Base-by-base conservation (phyloP, 2,113 vertebrate genomes). In the Calidris pugnax region DNA sequence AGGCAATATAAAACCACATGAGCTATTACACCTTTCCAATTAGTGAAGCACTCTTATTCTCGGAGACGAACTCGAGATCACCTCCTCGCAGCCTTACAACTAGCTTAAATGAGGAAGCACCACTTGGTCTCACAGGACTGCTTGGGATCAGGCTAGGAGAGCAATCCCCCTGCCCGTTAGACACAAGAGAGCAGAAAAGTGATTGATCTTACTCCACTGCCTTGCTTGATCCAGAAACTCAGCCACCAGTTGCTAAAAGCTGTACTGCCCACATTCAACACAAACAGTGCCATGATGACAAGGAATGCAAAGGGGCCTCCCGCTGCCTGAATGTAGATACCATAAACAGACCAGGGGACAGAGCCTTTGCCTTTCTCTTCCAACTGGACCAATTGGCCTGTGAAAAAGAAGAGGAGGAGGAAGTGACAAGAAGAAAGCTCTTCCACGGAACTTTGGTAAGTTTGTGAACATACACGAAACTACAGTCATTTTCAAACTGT, bases 161-260 rank as follows among this genome's bases (percentile, higher is more conserved):
- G 15, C 37, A 69, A 78, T n/a, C 7, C 21, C 33, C 56, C 35
- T 56, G 28, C 21, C 41, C 3, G 1, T 33, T 28, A 89, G 18
- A 28, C 26, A 82, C 15, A 73, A 77, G 26, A 69, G 13, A 87
- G 33, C 7, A 75, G 24, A 94, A 92, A 55, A 71, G 22, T 8
- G 41, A 10, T 75, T 53, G 43, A 63, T 82, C 98, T 99, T 98
- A 99, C 99, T 98, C 99, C 99, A 56, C 99, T 99, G 98, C 99
- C 99, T 98, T 99, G 98, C 77, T 99, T 99, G 98, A 99, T 99
- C 99, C 99, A 99, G 97, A 99, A 99, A 95, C 99, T 99, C 85
- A 99, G 96, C 99, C 99, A 99, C 99, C 99, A 99, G 81, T 99
- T 99, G 96, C 99, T 99, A 93, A 99, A 99, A 72, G 99, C 98